Percentiles rank a stretch among this genome's conserved stretches.
These are phyloP conservation scores for Eulemur albifrons DNA, from an alignment of 2,797 vertebrate species.

Conservation along the genomic window DNA sequence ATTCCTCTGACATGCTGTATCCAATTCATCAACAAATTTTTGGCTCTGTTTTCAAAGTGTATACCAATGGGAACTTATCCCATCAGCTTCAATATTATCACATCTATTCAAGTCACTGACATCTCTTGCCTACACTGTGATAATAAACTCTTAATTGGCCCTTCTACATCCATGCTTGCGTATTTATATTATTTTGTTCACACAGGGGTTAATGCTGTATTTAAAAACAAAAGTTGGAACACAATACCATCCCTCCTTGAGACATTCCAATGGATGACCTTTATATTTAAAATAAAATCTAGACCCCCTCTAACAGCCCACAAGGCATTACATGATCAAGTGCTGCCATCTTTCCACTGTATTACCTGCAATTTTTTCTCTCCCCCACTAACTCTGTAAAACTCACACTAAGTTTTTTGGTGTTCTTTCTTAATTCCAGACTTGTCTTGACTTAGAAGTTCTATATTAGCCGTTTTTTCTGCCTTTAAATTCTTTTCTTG, in stretches of 20 bases:
- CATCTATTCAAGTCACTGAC: neutral
- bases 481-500: neutral
- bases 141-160: neutral
- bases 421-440: neutral
- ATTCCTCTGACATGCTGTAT: neutral
- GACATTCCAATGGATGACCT: neutral
- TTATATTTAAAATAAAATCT: neutral
- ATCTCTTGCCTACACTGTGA: neutral
- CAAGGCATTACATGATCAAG: neutral
- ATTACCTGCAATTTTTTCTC: neutral
- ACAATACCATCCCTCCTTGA: neutral
- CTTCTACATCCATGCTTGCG: neutral
- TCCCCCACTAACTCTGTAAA: neutral
- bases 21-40: neutral
- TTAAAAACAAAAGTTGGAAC: neutral
- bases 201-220: neutral
- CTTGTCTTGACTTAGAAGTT: neutral
- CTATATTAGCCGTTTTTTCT: neutral
- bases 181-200: neutral
- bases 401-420: neutral
- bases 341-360: neutral
- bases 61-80: neutral
- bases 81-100: neutral
- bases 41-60: neutral
- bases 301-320: accelerated